Base-by-base conservation (phyloP, 1,140 invertebrate species). In the Drosophila subobscura region DNA sequence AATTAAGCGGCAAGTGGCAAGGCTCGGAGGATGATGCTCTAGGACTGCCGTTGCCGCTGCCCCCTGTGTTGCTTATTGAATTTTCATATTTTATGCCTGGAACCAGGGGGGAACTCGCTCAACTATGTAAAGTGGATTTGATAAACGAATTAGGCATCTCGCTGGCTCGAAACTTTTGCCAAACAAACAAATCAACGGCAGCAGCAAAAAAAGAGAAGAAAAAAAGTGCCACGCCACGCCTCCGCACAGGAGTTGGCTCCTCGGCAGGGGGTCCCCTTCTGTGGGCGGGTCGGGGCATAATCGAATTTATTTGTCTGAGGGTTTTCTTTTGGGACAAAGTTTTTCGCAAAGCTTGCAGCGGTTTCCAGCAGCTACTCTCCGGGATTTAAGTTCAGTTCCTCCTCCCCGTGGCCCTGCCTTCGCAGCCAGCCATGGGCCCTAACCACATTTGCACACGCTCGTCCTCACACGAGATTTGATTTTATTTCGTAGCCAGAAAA, bases 241-340 rank as follows among this genome's bases (percentile, higher is more conserved):
- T 10, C 8, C 33, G 33, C 59, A 41, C 51, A 5, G 40, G 41
- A 51, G 41, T 33, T 33, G 20, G 2, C n/a, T 12, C 16, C 51
- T 67, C 60, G 65, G 71, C 42, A 42, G 52, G 59, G 12, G 8
- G 5, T 40, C 33, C 33, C 8, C 33, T 37, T 37, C 33, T 37
- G 33, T 37, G 33, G 33, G 27, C 59, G 23, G 14, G 3, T 8
- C 47, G 66, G 50, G 29, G 7, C 60, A 66, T 88, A 88, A 88
- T 88, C 83, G 83, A 88, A 88, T 88, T 88, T 88, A 81, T 88
- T 86, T 88, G 63, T 75, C 60, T 83, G 74, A 73, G 72, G 72
- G 61, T 76, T 76, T 70, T 68, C 72, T 68, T 76, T 88, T 63
- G 47, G 47, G 53, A 46, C 70, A 85, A 88, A 77, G 67, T 78